Base-by-base conservation (phyloP, 2,113 vertebrate species). In the Caloenas nicobarica region DNA sequence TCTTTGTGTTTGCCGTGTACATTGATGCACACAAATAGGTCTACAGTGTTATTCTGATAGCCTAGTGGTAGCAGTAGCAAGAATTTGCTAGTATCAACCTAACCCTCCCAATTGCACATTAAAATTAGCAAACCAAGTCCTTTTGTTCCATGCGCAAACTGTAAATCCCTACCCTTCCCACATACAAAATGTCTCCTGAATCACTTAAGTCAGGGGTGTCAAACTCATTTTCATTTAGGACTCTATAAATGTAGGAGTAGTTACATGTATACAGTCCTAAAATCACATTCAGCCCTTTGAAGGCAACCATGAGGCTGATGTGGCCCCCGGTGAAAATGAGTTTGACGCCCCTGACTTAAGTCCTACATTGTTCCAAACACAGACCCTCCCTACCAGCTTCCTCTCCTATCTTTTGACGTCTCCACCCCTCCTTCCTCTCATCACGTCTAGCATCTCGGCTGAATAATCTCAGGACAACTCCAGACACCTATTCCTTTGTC, bases 391-490 rank as follows among this genome's bases (percentile, higher is more conserved):
- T 28, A 23, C 56, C 17, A 77, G 48, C 54, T 65, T 69, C n/a
- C 5, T 77, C 38, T 77, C 29, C 25, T 28, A 29, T 33, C 33
- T 56, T 60, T 48, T 65, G 56, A 18, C 1, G 1, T n/a, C 13
- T 24, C 12, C 51, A 53, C 13, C 22, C 28, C 18, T 61, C 8
- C 51, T 65, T 25, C 22, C 34, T n/a, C 23, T 57, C 56, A n/a
- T 7, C 0, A 57, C 21, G 21, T 29, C 15, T 2, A 11, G 1
- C 0, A 66, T 31, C 58, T 54, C 46, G 57, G 29, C 34, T 19
- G 16, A 86, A 57, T 4, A 25, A 13, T 60, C 38, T 24, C 11
- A 10, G 46, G 24, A 50, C 40, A 58, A 3, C 21, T 34, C 29
- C 36, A 40, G 11, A 53, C 16, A 4, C 14, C 13, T 31, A 4